Percentiles rank a stretch among this genome's conserved stretches.
These are phyloP conservation scores for Acanthacorydalis orientalis DNA, from an alignment of 2,888 invertebrate species.

Conservation along the genomic window DNA sequence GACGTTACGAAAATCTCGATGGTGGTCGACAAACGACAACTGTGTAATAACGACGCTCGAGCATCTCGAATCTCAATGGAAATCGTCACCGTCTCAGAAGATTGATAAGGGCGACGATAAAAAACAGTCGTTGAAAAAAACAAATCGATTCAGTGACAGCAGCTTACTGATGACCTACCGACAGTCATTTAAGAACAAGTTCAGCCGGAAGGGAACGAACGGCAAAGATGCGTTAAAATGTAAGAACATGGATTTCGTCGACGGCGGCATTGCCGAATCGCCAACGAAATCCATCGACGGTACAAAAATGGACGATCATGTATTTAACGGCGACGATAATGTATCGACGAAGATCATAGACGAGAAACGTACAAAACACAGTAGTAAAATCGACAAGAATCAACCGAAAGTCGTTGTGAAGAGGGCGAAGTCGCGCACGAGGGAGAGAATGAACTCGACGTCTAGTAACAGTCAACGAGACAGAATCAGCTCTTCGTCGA, in stretches of 20 bases:
- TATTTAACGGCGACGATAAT: not conserved
- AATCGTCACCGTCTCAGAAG: not conserved
- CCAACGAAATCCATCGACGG: no score
- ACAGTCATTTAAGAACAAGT: conserved; percentile 1
- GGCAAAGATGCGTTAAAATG: not conserved
- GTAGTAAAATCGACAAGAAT: not conserved
- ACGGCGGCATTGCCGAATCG: not conserved
- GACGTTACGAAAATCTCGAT: not conserved
- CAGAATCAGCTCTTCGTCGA: not conserved
- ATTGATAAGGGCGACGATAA: not conserved
- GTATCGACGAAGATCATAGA: not conserved
- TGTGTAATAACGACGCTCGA: not conserved
- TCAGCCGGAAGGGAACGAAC: not conserved
- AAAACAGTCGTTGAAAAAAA: not conserved
- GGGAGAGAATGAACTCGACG: not conserved
- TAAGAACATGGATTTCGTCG: not conserved
- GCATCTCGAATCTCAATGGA: not conserved
- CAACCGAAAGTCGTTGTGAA: not conserved
- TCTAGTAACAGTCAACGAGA: not conserved
- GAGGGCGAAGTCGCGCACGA: not conserved
- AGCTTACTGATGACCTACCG: not conserved
- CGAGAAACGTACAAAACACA: not conserved
- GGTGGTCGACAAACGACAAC: not conserved
- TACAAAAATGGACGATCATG: no score
- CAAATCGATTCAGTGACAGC: conserved; percentile 1